Base-by-base conservation (phyloP, 2,113 vertebrate species). In the Silurus asotus region DNA sequence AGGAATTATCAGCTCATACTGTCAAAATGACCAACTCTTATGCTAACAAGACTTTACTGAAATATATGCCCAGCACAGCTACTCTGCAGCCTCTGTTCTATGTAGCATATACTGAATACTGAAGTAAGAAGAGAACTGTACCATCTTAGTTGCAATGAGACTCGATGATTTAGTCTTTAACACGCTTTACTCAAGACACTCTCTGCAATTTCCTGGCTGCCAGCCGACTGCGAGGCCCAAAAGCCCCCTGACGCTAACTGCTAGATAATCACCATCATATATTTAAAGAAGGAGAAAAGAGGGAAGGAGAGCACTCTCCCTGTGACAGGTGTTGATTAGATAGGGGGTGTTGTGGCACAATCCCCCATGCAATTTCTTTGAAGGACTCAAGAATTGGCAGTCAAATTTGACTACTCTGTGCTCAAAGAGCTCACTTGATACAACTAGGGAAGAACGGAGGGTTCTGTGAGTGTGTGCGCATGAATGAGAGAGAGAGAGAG, bases 241-340 rank as follows among this genome's bases (percentile, higher is more conserved):
- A 86, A 87, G 83, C 75, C 89, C 89, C 92, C 84, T 83, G 91
- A 86, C 85, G 85, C 86, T 86, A 86, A 89, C 85, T 69, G 88
- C 65, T 79, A 88, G 89, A 91, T 92, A 92, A 92, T 92, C 91
- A 92, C 90, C 84, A 86, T 88, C 90, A 62, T 92, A 90, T 90
- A 91, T 91, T 91, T 90, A 91, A 90, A 89, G 82, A 89, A 89
- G 89, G 75, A 84, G 82, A 51, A 61, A 56, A 75, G 77, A 51
- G 67, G 67, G 78, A 81, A 89, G 75, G 84, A 82, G 89, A 86
- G 55, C 84, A 77, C 88, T 87, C 90, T 89, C 62, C 76, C 56
- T 84, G 87, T 88, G 91, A 89, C 91, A 91, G 91, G 89, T 93
- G 92, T 91, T 93, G 92, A 93, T 93, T 93, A 92, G 90, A 92